phyloP scores from a whole-genome alignment of 2,113 vertebrate species.

The Lophura nycthemera region DNA sequence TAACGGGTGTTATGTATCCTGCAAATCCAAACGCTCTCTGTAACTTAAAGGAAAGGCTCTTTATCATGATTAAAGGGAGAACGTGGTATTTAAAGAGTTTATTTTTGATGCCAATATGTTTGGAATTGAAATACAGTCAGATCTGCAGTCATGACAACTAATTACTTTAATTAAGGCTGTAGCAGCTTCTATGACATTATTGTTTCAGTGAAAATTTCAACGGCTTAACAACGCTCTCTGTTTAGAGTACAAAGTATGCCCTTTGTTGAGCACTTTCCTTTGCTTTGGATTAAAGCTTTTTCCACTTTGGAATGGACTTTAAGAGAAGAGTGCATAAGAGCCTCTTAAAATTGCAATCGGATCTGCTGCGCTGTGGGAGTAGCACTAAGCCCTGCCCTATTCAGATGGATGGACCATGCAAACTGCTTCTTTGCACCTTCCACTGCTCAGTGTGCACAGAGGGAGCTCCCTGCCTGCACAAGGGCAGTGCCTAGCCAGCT shows the following conservation, averaged over 20 bases:
- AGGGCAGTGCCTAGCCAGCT: background rate
- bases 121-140: conserved; percentile 64
- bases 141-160: conserved; percentile 40
- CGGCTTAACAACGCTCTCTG: conserved; percentile 52
- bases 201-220: conserved; percentile 30
- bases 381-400: background rate
- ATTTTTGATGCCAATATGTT: conserved; percentile 39
- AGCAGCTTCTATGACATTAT: background rate
- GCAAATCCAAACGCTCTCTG: background rate
- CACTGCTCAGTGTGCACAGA: background rate
- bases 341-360: conserved; percentile 17
- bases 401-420: background rate
- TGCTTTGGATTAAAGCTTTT: background rate
- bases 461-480: background rate
- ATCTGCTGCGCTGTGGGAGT: background rate
- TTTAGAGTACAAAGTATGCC: background rate
- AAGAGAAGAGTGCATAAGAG: background rate
- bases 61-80: conserved; percentile 56
- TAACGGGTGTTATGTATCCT: background rate
- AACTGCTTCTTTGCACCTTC: background rate
- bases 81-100: conserved; percentile 54
- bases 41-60: conserved; percentile 20
- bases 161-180: conserved; percentile 67
- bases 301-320: background rate
- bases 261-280: conserved; percentile 29